Conservation (phyloP, 2,888 invertebrate species). For the Litoditis marina region DNA sequence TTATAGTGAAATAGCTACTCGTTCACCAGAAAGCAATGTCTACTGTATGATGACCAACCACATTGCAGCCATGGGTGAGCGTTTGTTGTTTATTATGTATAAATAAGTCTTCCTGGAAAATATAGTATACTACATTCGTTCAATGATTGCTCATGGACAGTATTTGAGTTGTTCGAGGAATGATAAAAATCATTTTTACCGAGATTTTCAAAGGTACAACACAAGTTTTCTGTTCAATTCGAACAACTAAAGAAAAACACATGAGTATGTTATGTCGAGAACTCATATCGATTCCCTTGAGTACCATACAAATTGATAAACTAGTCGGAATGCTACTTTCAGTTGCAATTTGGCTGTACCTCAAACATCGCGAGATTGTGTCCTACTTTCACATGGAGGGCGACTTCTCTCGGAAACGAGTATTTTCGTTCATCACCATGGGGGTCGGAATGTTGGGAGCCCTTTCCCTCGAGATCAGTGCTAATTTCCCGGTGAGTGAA, state of each 20-base stretch:
- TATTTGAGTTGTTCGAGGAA: no score
- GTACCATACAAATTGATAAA: no score
- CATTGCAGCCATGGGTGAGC: constrained; percentile 16
- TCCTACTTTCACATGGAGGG: constrained; percentile 14
- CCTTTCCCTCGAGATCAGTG: constrained; percentile 15
- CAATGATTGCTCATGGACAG: not conserved
- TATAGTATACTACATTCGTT: not conserved
- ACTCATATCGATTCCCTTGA: no score
- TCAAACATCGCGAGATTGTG: constrained; percentile 16
- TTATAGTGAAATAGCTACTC: constrained; percentile 15
- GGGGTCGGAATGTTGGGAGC: constrained; percentile 13
- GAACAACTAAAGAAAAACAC: no score
- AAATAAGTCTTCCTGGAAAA: not conserved
- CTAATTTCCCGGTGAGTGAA: constrained; percentile 15
- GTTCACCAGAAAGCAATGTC: constrained; percentile 18
- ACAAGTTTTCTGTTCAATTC: no score
- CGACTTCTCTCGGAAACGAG: constrained; percentile 3
- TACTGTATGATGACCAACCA: constrained; percentile 18
- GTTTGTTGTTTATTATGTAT: not conserved
- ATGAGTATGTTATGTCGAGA: no score
- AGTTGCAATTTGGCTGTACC: constrained; percentile 13
- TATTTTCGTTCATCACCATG: constrained; percentile 14
- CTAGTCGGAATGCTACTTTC: no score
- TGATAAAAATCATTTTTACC: not conserved
- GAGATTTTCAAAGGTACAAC: no score